A percentile compares a stretch with the other conserved stretches of the same genome.
Conservation (phyloP, 2,797 vertebrate species). For the Syngnathus rostellatus region DNA sequence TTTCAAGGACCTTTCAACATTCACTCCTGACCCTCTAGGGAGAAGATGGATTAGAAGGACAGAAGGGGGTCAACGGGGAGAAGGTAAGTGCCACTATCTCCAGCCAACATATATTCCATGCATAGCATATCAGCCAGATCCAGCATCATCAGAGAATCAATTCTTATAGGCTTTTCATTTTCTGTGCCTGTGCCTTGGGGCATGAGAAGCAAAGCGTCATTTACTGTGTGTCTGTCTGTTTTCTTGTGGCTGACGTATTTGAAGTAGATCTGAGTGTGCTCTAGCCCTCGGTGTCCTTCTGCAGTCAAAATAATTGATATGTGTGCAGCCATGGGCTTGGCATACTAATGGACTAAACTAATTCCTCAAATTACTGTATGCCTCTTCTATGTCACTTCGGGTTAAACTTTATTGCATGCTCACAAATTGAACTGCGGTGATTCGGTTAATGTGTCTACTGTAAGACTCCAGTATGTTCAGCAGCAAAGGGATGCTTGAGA, state of each 20-base stretch:
- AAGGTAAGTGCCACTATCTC: constrained; percentile 65
- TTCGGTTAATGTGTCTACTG: constrained; percentile 34
- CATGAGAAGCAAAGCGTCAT: constrained; percentile 25
- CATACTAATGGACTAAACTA: constrained; percentile 57
- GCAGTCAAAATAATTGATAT: constrained; percentile 52
- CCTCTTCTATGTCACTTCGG: constrained; percentile 36
- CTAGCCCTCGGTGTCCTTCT: constrained; percentile 42
- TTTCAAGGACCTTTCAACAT: constrained; percentile 43
- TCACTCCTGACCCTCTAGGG: constrained; percentile 60
- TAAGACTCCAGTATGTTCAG: constrained; percentile 8
- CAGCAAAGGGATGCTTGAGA: not conserved
- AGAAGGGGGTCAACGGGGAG: constrained; percentile 60
- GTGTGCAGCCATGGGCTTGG: constrained; percentile 33
- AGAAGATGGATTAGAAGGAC: constrained; percentile 60
- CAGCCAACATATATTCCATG: constrained; percentile 62
- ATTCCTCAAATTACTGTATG: constrained; percentile 46
- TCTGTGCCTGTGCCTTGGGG: constrained; percentile 50
- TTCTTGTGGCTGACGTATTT: constrained; percentile 56
- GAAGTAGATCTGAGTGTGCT: constrained; percentile 45
- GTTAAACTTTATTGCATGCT: constrained; percentile 44
- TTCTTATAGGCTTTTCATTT: constrained; percentile 67
- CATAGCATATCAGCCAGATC: constrained; percentile 59
- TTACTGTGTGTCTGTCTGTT: constrained; percentile 45
- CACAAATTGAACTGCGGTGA: constrained; percentile 41
- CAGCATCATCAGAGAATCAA: constrained; percentile 63